phyloP scores from a whole-genome alignment of 2,797 vertebrate genomes.

The Paramormyrops hopkinsi region DNA sequence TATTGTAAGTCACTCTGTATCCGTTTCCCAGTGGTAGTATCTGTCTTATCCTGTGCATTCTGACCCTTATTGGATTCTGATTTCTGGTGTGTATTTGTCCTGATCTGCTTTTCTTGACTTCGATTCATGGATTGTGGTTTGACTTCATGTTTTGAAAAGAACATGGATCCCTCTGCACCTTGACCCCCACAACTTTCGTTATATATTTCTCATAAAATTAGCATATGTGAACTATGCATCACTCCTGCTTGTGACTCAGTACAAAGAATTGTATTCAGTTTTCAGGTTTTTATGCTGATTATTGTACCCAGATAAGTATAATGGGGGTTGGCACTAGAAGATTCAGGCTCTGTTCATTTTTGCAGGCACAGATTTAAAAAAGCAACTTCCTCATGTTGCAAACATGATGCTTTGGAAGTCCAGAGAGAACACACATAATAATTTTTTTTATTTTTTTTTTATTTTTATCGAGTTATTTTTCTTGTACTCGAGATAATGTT shows the following conservation, averaged over 20 bases:
- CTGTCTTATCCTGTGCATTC: background rate
- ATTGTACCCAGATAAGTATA: background rate
- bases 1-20: background rate
- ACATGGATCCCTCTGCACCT: background rate
- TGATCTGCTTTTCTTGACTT: background rate
- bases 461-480: too few species aligned
- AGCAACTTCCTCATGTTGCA: too few species aligned
- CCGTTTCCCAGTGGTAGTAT: background rate
- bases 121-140: background rate
- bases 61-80: background rate
- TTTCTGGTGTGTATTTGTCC: background rate
- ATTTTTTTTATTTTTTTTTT: too few species aligned
- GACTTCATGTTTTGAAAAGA: background rate
- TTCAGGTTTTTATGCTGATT: background rate
- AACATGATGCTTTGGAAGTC: too few species aligned
- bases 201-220: background rate
- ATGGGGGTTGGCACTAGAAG: background rate
- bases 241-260: background rate
- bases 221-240: too few species aligned
- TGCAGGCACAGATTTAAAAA: too few species aligned
- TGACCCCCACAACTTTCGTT: background rate
- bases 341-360: too few species aligned
- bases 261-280: background rate
- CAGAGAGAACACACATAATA: too few species aligned
- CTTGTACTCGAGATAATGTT: too few species aligned